Percentiles rank a stretch among this genome's conserved stretches.
Conservation (phyloP, 1,140 invertebrate species). For the Rhyacophila brunnea region DNA sequence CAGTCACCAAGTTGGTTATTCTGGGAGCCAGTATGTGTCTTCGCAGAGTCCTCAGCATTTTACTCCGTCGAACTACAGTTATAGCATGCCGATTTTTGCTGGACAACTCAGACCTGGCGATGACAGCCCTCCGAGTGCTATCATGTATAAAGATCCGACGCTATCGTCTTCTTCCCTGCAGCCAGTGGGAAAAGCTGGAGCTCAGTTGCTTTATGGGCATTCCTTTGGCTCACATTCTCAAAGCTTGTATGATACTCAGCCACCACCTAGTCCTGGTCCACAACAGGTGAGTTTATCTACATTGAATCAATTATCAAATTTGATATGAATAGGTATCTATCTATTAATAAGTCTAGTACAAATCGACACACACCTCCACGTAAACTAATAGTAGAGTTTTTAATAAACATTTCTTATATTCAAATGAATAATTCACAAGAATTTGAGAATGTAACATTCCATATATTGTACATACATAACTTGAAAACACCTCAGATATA, state of each 20-base stretch:
- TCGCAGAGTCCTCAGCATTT: constrained; percentile 32
- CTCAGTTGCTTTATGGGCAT: constrained; percentile 48
- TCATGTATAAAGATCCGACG: constrained; percentile 59
- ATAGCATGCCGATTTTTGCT: constrained; percentile 45
- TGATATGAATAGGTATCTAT: no score
- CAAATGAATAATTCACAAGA: no score
- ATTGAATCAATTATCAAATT: no score
- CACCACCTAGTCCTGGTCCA: constrained; percentile 53
- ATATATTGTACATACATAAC: no score
- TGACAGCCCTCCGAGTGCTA: constrained; percentile 47
- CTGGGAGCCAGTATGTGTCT: constrained; percentile 40
- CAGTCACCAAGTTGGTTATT: constrained; percentile 36
- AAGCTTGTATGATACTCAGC: constrained; percentile 52
- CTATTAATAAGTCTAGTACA: no score
- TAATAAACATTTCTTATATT: no score
- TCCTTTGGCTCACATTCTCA: constrained; percentile 43
- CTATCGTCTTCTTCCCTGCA: constrained; percentile 55
- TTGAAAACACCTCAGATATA: no score
- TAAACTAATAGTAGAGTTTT: no score
- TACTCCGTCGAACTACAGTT: not conserved
- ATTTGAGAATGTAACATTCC: no score
- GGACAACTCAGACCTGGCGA: constrained; percentile 40
- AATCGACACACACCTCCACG: no score
- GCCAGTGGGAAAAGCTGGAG: constrained; percentile 39
- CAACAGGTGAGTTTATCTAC: constrained; percentile 49